phyloP scores from a whole-genome alignment of 92 coral and sea anemone genomes.

The Plumapathes pennacea region DNA sequence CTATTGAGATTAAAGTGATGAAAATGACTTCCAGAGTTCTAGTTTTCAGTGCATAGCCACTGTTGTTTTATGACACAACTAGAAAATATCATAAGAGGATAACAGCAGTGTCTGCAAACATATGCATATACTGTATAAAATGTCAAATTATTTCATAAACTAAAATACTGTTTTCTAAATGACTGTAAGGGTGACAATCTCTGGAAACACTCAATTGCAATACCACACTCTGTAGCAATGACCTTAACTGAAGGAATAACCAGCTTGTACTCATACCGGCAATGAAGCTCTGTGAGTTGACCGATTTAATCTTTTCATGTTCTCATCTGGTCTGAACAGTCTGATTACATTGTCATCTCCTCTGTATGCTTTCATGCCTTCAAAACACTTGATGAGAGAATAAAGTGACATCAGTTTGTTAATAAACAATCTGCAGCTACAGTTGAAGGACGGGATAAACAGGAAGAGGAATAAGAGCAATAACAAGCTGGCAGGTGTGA shows the following conservation, averaged over 20 bases:
- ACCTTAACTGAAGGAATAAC: not conserved
- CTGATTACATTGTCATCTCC: conserved; percentile 82
- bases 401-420: too few species aligned
- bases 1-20: conserved; percentile 26
- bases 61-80: too few species aligned
- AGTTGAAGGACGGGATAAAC: too few species aligned
- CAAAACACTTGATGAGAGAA: conserved; percentile 75
- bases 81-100: too few species aligned
- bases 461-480: too few species aligned
- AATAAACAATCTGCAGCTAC: too few species aligned
- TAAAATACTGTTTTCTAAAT: not conserved
- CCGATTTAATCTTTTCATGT: conserved; percentile 80
- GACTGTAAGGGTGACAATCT: not conserved
- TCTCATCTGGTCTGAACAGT: conserved; percentile 90
- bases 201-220: not conserved
- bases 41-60: too few species aligned
- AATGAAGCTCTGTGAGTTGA: conserved; percentile 80
- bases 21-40: too few species aligned
- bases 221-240: too few species aligned
- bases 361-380: conserved; percentile 93
- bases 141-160: not conserved
- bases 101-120: not conserved
- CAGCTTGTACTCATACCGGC: conserved; percentile 60
- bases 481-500: too few species aligned
- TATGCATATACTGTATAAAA: not conserved